Evolutionary conservation across 2,888 invertebrate genomes (phyloP).

Genomic region (Gandaritis pyraliata): DNA sequence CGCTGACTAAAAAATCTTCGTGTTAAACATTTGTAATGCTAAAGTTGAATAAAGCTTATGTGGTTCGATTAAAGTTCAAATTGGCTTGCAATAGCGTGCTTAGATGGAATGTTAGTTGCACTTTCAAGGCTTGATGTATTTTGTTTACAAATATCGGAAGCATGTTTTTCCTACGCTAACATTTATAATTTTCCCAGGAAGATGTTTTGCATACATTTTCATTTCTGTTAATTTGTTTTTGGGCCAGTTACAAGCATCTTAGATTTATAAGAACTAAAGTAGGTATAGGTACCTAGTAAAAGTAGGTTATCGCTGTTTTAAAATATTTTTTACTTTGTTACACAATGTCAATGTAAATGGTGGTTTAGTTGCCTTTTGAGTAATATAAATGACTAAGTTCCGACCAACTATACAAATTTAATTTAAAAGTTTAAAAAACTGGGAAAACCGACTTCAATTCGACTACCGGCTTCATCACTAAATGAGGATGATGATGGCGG

Average conservation of each 20-base stretch:
- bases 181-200: conserved; percentile 73
- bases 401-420: too few species aligned
- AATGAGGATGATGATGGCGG: too few species aligned
- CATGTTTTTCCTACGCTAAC: conserved; percentile 69
- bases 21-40: conserved; percentile 2
- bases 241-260: not conserved
- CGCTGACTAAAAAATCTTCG: conserved; percentile 14
- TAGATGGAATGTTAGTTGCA: conserved; percentile 72
- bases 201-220: conserved; percentile 40
- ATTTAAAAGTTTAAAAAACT: too few species aligned
- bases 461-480: too few species aligned
- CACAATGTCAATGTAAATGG: too few species aligned
- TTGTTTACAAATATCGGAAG: conserved; percentile 75
- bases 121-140: conserved; percentile 74
- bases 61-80: conserved; percentile 44
- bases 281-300: too few species aligned
- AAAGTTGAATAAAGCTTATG: conserved; percentile 20
- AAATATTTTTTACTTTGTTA: too few species aligned
- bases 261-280: too few species aligned
- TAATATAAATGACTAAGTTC: too few species aligned
- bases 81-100: conserved; percentile 34
- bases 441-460: too few species aligned
- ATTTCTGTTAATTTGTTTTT: not conserved
- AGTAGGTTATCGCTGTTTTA: too few species aligned
- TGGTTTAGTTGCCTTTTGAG: too few species aligned